Conservation (phyloP, 2,888 invertebrate genomes). For the Orthosia gothica region DNA sequence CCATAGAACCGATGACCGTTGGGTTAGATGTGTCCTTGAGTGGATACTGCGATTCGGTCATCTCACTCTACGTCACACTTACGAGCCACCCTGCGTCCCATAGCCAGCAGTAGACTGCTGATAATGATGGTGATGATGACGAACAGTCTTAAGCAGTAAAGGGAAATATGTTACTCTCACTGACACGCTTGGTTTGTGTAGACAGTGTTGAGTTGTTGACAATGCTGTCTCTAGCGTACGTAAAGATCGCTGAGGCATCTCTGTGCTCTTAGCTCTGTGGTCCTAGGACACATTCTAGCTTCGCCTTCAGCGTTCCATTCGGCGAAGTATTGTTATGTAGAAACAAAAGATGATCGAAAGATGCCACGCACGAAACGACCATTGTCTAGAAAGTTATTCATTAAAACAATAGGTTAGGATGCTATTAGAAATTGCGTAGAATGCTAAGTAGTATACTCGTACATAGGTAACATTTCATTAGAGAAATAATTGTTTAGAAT, state of each 20-base stretch:
- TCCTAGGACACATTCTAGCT: slow-evolving; percentile 37
- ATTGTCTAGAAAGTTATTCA: slow-evolving; percentile 69
- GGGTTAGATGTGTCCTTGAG: no score
- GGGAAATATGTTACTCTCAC: no score
- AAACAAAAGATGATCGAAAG: slow-evolving; percentile 68
- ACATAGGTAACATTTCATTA: slow-evolving; percentile 21
- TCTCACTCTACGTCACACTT: no score
- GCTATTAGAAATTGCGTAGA: slow-evolving; percentile 45
- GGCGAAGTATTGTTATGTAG: slow-evolving; percentile 59
- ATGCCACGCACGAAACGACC: slow-evolving; percentile 54
- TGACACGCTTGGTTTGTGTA: no score
- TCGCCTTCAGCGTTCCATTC: slow-evolving; percentile 28
- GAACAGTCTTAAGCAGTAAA: no score
- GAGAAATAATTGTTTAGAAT: neutral
- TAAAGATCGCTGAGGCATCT: neutral
- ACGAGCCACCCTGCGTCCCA: no score
- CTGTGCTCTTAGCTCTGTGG: neutral
- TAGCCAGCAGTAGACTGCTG: no score
- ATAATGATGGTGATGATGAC: no score
- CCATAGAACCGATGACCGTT: no score
- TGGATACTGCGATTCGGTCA: no score
- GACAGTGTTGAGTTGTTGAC: slow-evolving; percentile 3
- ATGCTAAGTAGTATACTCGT: slow-evolving; percentile 5
- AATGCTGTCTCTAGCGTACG: neutral
- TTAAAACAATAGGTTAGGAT: slow-evolving; percentile 60